phyloP scores from a whole-genome alignment of 2,113 vertebrate species.

The Thryonomys swinderianus region DNA sequence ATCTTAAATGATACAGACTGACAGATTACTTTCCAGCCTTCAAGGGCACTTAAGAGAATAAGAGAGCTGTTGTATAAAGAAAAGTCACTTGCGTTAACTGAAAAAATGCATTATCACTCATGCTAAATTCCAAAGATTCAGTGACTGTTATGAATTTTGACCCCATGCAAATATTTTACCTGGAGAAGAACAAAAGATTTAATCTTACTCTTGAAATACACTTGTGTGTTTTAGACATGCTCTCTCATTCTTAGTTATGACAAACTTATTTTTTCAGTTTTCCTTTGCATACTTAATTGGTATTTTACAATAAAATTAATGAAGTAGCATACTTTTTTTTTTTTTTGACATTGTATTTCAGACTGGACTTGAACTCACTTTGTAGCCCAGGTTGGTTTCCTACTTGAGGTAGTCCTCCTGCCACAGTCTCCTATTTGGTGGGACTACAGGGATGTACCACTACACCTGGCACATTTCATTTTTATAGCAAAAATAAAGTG shows the following conservation, averaged over 20 bases:
- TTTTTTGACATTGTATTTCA: too few relatives aligned
- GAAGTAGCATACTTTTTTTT: neutral
- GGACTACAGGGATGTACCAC: too few relatives aligned
- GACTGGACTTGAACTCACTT: too few relatives aligned
- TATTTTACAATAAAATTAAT: slow-evolving; percentile 29
- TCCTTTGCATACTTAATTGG: neutral
- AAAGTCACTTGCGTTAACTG: slow-evolving; percentile 18
- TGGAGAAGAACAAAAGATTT: slow-evolving; percentile 9
- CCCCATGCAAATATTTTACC: neutral
- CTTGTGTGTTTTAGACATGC: neutral
- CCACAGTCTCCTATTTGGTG: too few relatives aligned
- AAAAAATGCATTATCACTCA: slow-evolving; percentile 29
- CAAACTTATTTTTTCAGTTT: neutral
- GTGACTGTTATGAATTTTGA: slow-evolving; percentile 47
- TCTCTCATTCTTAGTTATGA: neutral
- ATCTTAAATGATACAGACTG: neutral
- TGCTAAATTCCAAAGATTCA: slow-evolving; percentile 41
- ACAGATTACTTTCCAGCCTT: slow-evolving; percentile 17
- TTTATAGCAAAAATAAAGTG: slow-evolving; percentile 38
- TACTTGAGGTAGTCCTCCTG: too few relatives aligned
- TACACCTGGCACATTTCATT: neutral
- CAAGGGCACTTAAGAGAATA: slow-evolving; percentile 7
- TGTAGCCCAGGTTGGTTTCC: too few relatives aligned
- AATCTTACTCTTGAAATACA: neutral
- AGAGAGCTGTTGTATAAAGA: neutral